Evolutionary conservation across 2,888 invertebrate species (phyloP).

Genomic region (Netelia virgata): DNA sequence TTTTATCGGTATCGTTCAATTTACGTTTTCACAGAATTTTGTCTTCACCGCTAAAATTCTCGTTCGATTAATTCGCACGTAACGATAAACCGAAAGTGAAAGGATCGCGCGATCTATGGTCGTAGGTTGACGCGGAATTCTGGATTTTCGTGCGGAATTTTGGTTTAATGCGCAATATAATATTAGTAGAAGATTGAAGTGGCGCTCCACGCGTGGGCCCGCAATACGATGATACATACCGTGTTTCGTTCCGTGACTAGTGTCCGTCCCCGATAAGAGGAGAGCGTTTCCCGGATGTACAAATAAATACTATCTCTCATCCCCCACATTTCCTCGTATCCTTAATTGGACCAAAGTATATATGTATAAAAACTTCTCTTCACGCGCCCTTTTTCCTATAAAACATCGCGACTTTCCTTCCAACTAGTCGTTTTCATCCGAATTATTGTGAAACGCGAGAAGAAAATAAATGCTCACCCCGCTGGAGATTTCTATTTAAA

Average conservation of each 20-base stretch:
- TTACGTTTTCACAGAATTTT: background rate
- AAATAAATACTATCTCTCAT: conserved; percentile 77
- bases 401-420: conserved; percentile 23
- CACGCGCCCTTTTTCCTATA: background rate
- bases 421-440: background rate
- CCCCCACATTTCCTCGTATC: conserved; percentile 83
- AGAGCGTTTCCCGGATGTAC: conserved; percentile 83
- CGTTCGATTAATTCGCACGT: no score
- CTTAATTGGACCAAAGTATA: conserved; percentile 70
- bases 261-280: conserved; percentile 82
- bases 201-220: conserved; percentile 61
- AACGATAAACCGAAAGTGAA: background rate
- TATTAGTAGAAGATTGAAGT: conserved; percentile 38
- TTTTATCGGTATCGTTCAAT: background rate
- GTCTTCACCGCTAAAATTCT: background rate
- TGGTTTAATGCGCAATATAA: conserved; percentile 1
- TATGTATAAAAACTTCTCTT: conserved; percentile 29
- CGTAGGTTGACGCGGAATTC: no score
- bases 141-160: background rate
- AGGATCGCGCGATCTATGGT: background rate
- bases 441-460: background rate
- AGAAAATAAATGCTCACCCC: background rate
- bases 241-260: conserved; percentile 76
- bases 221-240: conserved; percentile 62
- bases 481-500: background rate